Base-by-base conservation (phyloP, 2,797 vertebrate species). In the Myotis vivesi region DNA sequence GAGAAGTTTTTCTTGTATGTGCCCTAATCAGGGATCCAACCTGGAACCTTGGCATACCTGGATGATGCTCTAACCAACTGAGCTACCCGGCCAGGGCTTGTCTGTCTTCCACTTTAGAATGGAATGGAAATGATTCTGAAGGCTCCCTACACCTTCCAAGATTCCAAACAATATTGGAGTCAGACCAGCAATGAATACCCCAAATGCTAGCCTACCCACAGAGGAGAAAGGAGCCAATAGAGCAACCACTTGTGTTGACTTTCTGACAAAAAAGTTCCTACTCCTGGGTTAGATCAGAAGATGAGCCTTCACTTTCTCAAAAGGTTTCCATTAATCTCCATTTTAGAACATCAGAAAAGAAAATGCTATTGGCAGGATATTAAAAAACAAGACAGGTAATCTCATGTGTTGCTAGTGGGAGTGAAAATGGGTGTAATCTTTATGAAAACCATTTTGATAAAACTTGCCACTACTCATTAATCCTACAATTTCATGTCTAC, bases 371-470 rank as follows among this genome's bases (percentile, higher is more conserved):
- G 55, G 69, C 59, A 51, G 36, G 13, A 38, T 44, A 51, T 88
- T 36, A 23, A 77, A 55, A 77, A 55, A 66, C 30, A 75, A 82
- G 71, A n/a, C 41, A 91, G 22, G 28, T 79, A 71, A 89, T 80
- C 62, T 75, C 38, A 28, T 71, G n/a, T 28, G 28, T 91, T 59
- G 13, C 36, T 81, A 85, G 6, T 57, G 23, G 49, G 44, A 81
- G 30, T 94, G 36, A 89, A 96, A 91, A 49, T 88, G 23, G 12
- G 20, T 71, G 1, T 89, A 76, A 75, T 76, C 49, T 83, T 86
- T 93, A 57, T 89, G n/a, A 62, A 95, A 93, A 85, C 10, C 33
- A 79, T 84, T 75, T 72, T 87, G 72, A n/a, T 36, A 68, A 64
- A 83, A 87, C 36, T 72, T 72, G 23, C 30, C n/a, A 71, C 9